These are phyloP conservation scores for Scaptomyza flava DNA, from an alignment of 2,888 invertebrate species.

Conservation along the genomic window DNA sequence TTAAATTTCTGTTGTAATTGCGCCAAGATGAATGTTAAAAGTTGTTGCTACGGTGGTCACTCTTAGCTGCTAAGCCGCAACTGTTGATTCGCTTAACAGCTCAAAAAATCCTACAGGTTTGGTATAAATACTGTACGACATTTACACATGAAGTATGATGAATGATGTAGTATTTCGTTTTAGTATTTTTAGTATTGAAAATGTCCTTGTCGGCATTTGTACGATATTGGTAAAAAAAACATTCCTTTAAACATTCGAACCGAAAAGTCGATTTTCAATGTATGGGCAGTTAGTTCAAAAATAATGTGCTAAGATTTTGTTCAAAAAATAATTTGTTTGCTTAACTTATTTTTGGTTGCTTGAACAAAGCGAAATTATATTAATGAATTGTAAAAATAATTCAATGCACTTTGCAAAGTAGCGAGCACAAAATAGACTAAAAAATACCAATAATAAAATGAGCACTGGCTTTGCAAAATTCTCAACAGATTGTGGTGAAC, in stretches of 20 bases:
- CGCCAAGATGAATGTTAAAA: background rate
- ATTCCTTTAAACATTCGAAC: background rate
- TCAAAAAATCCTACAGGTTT: background rate
- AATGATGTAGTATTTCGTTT: no score
- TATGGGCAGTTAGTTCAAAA: background rate
- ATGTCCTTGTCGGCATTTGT: background rate
- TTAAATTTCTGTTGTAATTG: background rate
- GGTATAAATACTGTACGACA: background rate
- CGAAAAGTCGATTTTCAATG: background rate
- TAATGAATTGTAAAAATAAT: background rate
- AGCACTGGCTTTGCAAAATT: constrained; percentile 19
- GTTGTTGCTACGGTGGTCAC: constrained; percentile 10
- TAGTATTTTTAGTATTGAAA: constrained; percentile 1
- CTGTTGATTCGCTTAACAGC: background rate
- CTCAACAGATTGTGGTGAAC: constrained; percentile 18
- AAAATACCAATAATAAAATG: constrained; percentile 20
- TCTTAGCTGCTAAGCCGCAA: background rate
- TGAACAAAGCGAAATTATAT: background rate
- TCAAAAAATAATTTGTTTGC: background rate
- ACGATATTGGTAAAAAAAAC: background rate
- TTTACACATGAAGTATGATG: background rate
- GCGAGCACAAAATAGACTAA: constrained; percentile 27
- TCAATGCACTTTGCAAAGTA: background rate
- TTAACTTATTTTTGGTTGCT: background rate
- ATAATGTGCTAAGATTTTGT: background rate